phyloP scores from a whole-genome alignment of 1,140 invertebrate genomes.

The Drosophila burlai region DNA sequence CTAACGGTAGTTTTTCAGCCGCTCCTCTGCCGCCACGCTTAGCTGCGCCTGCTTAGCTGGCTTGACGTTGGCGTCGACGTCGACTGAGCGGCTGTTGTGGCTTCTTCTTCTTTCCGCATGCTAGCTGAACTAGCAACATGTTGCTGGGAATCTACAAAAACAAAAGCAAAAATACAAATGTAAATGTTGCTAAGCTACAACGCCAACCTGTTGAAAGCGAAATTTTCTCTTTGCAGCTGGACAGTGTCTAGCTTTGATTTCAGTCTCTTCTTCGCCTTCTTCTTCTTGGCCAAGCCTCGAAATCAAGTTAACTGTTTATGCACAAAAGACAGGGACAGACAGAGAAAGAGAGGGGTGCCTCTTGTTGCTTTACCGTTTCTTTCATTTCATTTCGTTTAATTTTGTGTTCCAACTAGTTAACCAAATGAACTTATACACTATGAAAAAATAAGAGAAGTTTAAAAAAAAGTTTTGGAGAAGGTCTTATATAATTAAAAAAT shows the following conservation, averaged over 20 bases:
- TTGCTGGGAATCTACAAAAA: constrained; percentile 41
- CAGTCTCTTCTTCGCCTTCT: constrained; percentile 51
- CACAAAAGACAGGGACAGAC: constrained; percentile 46
- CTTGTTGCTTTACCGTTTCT: constrained; percentile 76
- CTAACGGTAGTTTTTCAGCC: constrained; percentile 82
- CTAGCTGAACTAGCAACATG: constrained; percentile 63
- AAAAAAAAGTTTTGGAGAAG: neutral
- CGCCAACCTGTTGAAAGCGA: constrained; percentile 85
- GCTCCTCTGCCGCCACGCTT: constrained; percentile 59
- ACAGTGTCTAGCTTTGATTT: constrained; percentile 65
- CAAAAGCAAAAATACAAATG: constrained; percentile 10
- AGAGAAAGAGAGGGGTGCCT: constrained; percentile 30
- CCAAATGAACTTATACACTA: constrained; percentile 53
- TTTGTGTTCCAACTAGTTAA: constrained; percentile 60
- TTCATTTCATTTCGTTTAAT: constrained; percentile 42
- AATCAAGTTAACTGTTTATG: constrained; percentile 75
- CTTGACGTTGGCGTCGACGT: constrained; percentile 26
- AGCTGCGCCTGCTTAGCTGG: constrained; percentile 76
- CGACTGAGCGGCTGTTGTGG: constrained; percentile 22
- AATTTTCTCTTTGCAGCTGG: constrained; percentile 72
- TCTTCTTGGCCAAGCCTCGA: constrained; percentile 68
- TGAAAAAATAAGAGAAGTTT: neutral
- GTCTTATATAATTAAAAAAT: neutral
- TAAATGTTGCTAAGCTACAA: constrained; percentile 39
- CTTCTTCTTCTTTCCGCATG: constrained; percentile 53